phyloP scores from a whole-genome alignment of 1,140 invertebrate species.

The Drosophila busckii region DNA sequence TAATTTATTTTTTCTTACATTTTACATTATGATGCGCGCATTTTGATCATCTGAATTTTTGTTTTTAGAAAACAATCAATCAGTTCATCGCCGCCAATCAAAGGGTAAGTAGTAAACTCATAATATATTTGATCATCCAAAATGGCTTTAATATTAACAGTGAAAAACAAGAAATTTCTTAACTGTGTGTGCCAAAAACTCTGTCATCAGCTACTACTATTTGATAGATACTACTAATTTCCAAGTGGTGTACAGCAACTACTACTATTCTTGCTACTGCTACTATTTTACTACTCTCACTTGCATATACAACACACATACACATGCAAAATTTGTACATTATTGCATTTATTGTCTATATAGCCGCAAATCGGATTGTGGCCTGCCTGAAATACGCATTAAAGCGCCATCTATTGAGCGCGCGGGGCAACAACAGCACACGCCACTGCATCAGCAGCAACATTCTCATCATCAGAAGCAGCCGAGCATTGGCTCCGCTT shows the following conservation, averaged over 20 bases:
- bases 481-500: slow-evolving; percentile 79
- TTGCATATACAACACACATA: slow-evolving; percentile 10
- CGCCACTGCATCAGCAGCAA: slow-evolving; percentile 44
- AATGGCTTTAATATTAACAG: no score
- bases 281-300: slow-evolving; percentile 28
- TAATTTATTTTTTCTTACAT: slow-evolving; percentile 76
- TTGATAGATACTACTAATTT: no score
- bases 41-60: slow-evolving; percentile 68
- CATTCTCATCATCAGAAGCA: slow-evolving; percentile 48
- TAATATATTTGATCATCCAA: slow-evolving; percentile 23
- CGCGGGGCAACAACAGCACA: slow-evolving; percentile 79
- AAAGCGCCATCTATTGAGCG: slow-evolving; percentile 88
- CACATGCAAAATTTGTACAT: no score
- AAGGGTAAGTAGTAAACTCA: slow-evolving; percentile 57
- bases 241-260: no score
- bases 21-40: slow-evolving; percentile 62
- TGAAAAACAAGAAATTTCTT: no score
- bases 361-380: slow-evolving; percentile 83
- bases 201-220: no score
- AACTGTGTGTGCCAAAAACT: no score
- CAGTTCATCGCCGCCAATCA: slow-evolving; percentile 66
- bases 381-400: slow-evolving; percentile 87
- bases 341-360: slow-evolving; percentile 24
- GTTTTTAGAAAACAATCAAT: slow-evolving; percentile 76
- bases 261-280: no score